These are phyloP conservation scores for Chironomus tentans DNA, from an alignment of 2,888 invertebrate species.

Conservation along the genomic window DNA sequence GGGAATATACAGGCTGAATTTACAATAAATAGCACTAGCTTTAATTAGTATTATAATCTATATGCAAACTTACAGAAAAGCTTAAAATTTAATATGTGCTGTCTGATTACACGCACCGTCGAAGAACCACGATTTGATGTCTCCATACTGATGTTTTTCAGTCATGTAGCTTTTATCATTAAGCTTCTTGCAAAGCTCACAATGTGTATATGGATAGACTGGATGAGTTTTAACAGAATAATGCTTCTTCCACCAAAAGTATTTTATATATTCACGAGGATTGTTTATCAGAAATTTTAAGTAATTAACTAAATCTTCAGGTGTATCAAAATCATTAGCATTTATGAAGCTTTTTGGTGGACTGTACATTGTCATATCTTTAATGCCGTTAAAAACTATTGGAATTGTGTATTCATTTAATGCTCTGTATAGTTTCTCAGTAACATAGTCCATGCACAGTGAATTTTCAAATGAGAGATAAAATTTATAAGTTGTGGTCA, in stretches of 20 bases:
- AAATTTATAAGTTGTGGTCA: neutral
- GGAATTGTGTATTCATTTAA: constrained; percentile 53
- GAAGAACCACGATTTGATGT: neutral
- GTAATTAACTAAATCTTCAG: constrained; percentile 45
- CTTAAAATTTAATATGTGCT: neutral
- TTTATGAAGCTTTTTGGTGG: constrained; percentile 49
- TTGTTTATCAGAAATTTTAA: constrained; percentile 44
- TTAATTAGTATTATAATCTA: too few species aligned
- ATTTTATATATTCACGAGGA: constrained; percentile 19
- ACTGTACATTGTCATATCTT: constrained; percentile 46
- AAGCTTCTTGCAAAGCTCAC: neutral
- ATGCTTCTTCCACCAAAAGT: neutral
- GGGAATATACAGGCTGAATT: too few species aligned
- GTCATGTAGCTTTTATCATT: neutral
- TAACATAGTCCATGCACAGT: constrained; percentile 54
- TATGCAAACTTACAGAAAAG: too few species aligned
- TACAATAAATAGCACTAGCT: too few species aligned
- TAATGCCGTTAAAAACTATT: constrained; percentile 54
- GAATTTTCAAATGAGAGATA: constrained; percentile 44
- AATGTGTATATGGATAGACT: neutral
- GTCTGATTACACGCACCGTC: neutral
- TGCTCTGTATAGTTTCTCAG: constrained; percentile 51
- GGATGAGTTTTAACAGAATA: neutral
- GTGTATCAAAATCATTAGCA: constrained; percentile 47
- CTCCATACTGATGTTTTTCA: neutral